Conservation (phyloP, 2,888 invertebrate species). For the Bembecia ichneumoniformis region DNA sequence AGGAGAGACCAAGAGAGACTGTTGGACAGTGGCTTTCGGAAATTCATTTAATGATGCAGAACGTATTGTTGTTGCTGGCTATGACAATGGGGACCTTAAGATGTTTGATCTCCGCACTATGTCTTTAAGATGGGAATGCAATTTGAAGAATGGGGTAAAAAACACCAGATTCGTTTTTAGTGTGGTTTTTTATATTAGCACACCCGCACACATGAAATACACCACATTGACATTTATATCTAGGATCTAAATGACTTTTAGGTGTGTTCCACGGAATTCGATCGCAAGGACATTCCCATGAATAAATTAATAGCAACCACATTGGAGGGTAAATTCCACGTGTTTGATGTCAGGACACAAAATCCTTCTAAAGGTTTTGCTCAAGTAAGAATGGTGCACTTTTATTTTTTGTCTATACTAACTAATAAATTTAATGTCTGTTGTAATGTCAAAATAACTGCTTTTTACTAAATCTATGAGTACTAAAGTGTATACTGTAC, state of each 20-base stretch:
- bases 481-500: too few species aligned
- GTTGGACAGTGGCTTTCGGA: constrained; percentile 95
- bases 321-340: constrained; percentile 89
- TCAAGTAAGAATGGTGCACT: constrained; percentile 47
- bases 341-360: constrained; percentile 91
- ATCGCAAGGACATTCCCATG: constrained; percentile 93
- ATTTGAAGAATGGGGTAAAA: constrained; percentile 88
- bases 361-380: constrained; percentile 91
- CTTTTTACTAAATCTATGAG: too few species aligned
- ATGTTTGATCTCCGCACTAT: constrained; percentile 91
- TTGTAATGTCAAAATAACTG: too few species aligned
- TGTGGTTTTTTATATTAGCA: not conserved
- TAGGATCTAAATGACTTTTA: constrained; percentile 25
- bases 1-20: constrained; percentile 83
- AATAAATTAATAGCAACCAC: constrained; percentile 95
- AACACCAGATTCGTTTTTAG: constrained; percentile 14
- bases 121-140: constrained; percentile 90
- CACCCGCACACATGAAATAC: not conserved
- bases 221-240: not conserved
- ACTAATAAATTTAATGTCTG: too few species aligned
- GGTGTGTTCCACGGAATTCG: constrained; percentile 90
- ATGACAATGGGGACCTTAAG: constrained; percentile 96
- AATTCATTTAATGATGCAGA: constrained; percentile 91
- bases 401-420: too few species aligned
- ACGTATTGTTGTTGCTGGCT: constrained; percentile 90